phyloP scores from a whole-genome alignment of 2,888 invertebrate genomes.

The Amphimallon solstitiale region DNA sequence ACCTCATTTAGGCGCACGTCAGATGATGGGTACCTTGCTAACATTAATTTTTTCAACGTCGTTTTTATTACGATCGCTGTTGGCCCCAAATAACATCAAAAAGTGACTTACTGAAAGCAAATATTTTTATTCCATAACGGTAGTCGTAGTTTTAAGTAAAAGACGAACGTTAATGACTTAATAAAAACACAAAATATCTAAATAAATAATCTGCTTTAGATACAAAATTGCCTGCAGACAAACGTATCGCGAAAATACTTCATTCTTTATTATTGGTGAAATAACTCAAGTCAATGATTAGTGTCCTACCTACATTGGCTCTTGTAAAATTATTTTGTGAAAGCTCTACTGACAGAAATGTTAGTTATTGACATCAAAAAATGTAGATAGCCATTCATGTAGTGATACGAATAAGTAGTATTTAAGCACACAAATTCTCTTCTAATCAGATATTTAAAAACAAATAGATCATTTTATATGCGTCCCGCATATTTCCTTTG shows the following conservation, averaged over 20 bases:
- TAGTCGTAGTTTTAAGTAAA: not conserved
- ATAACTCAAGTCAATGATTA: conserved; percentile 16
- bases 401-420: too few species aligned
- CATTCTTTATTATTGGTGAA: conserved; percentile 24
- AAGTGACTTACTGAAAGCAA: not conserved
- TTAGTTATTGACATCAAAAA: conserved; percentile 21
- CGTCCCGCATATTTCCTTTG: too few species aligned
- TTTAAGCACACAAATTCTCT: too few species aligned
- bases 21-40: not conserved
- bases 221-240: conserved; percentile 10
- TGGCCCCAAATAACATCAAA: not conserved
- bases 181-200: conserved; percentile 29
- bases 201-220: conserved; percentile 30
- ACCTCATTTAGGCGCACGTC: not conserved
- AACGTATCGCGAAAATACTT: conserved; percentile 17
- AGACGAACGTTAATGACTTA: conserved; percentile 20
- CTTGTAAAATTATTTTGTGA: conserved; percentile 24
- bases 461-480: too few species aligned
- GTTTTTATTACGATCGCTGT: not conserved
- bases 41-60: not conserved
- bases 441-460: too few species aligned
- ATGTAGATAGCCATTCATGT: conserved; percentile 9
- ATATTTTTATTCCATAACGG: conserved; percentile 18
- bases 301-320: conserved; percentile 18
- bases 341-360: conserved; percentile 16